phyloP scores from a whole-genome alignment of 1,140 invertebrate genomes.

The Meloidogyne chitwoodi region DNA sequence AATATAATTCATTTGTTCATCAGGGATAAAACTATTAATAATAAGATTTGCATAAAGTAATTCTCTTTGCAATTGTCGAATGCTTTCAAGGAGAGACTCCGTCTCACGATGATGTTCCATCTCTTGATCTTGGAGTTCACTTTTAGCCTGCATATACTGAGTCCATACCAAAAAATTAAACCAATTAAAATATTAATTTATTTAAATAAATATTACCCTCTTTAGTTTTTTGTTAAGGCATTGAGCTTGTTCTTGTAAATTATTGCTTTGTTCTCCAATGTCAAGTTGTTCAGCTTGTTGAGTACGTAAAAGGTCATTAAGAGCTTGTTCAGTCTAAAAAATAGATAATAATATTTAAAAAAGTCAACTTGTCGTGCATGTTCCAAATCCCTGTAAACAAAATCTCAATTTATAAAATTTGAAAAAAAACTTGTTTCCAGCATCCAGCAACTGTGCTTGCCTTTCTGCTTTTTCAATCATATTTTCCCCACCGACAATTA shows the following conservation, averaged over 20 bases:
- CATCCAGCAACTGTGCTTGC: conserved; percentile 82
- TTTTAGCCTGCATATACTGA: conserved; percentile 70
- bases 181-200: not conserved
- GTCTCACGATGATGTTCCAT: conserved; percentile 91
- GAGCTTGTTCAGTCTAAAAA: conserved; percentile 60
- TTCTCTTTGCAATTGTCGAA: conserved; percentile 80
- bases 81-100: conserved; percentile 86
- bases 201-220: not conserved
- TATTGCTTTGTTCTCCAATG: conserved; percentile 91
- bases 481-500: conserved; percentile 95
- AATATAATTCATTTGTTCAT: conserved; percentile 69
- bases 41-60: conserved; percentile 80
- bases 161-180: conserved; percentile 18
- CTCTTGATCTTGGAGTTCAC: conserved; percentile 80
- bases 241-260: conserved; percentile 83
- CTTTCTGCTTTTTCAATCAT: conserved; percentile 91
- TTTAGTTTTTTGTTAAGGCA: conserved; percentile 80
- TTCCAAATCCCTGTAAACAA: conserved; percentile 71
- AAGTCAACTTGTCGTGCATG: conserved; percentile 76
- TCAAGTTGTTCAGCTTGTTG: conserved; percentile 79
- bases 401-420: conserved; percentile 12
- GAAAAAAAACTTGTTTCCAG: conserved; percentile 66
- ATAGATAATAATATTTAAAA: not conserved
- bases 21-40: conserved; percentile 82
- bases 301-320: conserved; percentile 67